These are phyloP conservation scores for Anguilla japonica DNA, from an alignment of 2,113 vertebrate species.

Conservation along the genomic window DNA sequence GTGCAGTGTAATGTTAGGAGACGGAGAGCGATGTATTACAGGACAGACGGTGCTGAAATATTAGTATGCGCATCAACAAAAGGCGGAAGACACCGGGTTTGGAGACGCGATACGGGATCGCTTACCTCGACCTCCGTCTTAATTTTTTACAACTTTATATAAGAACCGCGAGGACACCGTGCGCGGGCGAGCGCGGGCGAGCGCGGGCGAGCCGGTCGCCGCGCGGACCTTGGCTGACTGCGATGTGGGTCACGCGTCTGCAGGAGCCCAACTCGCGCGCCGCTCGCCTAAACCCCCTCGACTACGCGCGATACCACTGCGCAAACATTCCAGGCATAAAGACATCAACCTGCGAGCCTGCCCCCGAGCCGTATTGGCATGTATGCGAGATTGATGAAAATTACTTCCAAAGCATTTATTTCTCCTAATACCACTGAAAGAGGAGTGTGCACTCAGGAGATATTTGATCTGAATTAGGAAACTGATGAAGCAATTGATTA, in stretches of 20 bases:
- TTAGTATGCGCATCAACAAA: conserved; percentile 36
- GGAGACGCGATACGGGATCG: conserved; percentile 45
- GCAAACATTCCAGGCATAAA: conserved; percentile 72
- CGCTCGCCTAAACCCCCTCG: conserved; percentile 7
- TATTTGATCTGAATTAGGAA: conserved; percentile 98
- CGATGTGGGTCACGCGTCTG: no score
- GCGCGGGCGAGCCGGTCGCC: neutral
- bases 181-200: neutral
- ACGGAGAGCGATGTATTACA: conserved; percentile 30
- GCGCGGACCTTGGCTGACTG: neutral
- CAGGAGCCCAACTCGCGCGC: no score
- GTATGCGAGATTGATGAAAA: conserved; percentile 87
- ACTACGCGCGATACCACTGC: conserved; percentile 30
- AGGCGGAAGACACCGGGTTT: conserved; percentile 48
- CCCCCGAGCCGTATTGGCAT: conserved; percentile 74
- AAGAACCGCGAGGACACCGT: conserved; percentile 1
- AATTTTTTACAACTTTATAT: conserved; percentile 69
- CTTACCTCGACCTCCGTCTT: conserved; percentile 50
- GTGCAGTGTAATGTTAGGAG: conserved; percentile 50
- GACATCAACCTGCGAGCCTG: conserved; percentile 63
- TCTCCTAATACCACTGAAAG: conserved; percentile 83
- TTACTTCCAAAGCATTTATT: conserved; percentile 88
- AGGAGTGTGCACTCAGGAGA: conserved; percentile 84
- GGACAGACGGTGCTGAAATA: conserved; percentile 41
- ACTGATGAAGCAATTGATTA: conserved; percentile 96